phyloP scores from a whole-genome alignment of 2,888 invertebrate species.

The Hyposoter dolosus region DNA sequence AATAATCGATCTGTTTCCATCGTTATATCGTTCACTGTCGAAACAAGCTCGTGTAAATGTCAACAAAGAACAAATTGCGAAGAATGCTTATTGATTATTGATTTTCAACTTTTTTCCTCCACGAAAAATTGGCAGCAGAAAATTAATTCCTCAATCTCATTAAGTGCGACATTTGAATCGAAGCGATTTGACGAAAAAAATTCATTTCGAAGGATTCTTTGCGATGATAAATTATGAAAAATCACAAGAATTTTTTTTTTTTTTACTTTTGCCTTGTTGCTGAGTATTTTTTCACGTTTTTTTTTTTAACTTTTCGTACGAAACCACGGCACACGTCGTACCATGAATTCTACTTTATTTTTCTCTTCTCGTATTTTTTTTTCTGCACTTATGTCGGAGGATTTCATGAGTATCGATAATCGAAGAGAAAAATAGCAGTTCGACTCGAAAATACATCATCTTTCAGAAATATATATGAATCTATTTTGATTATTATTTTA shows the following conservation, averaged over 20 bases:
- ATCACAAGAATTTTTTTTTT: not conserved
- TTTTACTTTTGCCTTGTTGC: slow-evolving; percentile 29
- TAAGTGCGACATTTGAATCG: slow-evolving; percentile 39
- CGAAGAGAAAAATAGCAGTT: slow-evolving; percentile 35
- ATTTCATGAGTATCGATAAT: slow-evolving; percentile 38
- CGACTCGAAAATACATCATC: slow-evolving; percentile 62
- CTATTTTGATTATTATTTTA: slow-evolving; percentile 2
- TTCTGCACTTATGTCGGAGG: slow-evolving; percentile 18
- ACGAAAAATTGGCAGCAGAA: not conserved
- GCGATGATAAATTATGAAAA: slow-evolving; percentile 2
- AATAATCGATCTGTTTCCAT: not conserved
- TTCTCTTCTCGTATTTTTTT: slow-evolving; percentile 53
- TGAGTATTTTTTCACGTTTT: slow-evolving; percentile 46
- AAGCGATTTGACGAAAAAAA: not conserved
- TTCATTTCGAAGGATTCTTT: not conserved
- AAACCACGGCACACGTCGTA: slow-evolving; percentile 56
- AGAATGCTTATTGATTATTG: not conserved
- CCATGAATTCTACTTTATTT: slow-evolving; percentile 30
- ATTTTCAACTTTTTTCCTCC: not conserved
- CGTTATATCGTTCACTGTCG: not conserved
- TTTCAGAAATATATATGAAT: slow-evolving; percentile 50
- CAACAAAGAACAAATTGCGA: not conserved
- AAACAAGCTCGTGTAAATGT: slow-evolving; percentile 1
- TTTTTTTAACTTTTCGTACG: slow-evolving; percentile 36
- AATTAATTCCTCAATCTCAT: slow-evolving; percentile 11